Evolutionary conservation across 2,888 invertebrate genomes (phyloP).

Genomic region (Pristionchus maxplancki): DNA sequence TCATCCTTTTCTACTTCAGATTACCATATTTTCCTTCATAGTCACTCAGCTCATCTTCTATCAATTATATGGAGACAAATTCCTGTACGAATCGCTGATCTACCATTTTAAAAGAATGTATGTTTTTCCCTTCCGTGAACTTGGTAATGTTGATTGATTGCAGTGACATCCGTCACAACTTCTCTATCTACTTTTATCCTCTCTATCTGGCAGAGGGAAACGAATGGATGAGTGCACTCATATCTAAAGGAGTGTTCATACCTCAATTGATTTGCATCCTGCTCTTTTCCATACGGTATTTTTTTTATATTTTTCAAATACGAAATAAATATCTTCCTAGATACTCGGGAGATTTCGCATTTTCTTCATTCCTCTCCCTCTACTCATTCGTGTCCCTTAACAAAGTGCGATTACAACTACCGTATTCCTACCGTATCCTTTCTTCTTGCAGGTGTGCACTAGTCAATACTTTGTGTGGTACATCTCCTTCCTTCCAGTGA

Average conservation of each 20-base stretch:
- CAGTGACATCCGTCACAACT: slow-evolving; percentile 91
- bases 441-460: slow-evolving; percentile 86
- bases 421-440: not conserved
- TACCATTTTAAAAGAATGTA: slow-evolving; percentile 85
- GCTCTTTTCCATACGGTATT: slow-evolving; percentile 68
- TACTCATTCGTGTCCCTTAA: slow-evolving; percentile 93
- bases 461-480: slow-evolving; percentile 98
- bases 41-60: slow-evolving; percentile 64
- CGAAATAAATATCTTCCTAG: too few species aligned
- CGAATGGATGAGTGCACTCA: slow-evolving; percentile 56
- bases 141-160: not conserved
- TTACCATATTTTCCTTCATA: slow-evolving; percentile 64
- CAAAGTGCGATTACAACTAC: slow-evolving; percentile 79
- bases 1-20: too few species aligned
- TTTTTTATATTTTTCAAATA: too few species aligned
- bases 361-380: slow-evolving; percentile 89
- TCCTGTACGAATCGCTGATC: slow-evolving; percentile 91
- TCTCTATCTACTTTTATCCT: slow-evolving; percentile 94
- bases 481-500: slow-evolving; percentile 89
- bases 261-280: slow-evolving; percentile 68
- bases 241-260: slow-evolving; percentile 72
- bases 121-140: not conserved
- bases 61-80: slow-evolving; percentile 88
- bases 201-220: slow-evolving; percentile 85
- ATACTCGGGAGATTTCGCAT: slow-evolving; percentile 84